Percentiles rank a stretch among this genome's conserved stretches.
Conservation (phyloP, 2,797 vertebrate species). For the Crenichthys baileyi region DNA sequence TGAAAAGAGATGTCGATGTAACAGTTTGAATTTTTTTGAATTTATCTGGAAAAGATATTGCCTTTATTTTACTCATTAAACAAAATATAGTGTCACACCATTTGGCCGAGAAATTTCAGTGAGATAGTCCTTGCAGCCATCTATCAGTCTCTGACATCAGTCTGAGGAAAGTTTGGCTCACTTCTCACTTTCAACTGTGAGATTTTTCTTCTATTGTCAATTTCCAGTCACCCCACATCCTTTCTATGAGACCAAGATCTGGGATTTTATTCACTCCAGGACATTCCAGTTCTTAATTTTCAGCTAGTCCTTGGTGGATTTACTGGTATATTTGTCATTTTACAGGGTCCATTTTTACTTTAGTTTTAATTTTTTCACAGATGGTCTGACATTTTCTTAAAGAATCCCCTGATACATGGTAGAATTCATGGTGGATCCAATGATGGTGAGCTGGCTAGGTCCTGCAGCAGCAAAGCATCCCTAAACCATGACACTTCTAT, state of each 20-base stretch:
- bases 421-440: neutral
- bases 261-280: neutral
- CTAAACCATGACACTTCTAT: neutral
- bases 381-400: too few relatives aligned
- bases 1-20: neutral
- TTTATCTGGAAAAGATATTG: too few relatives aligned
- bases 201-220: neutral
- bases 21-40: too few relatives aligned
- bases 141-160: neutral
- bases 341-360: neutral
- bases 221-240: neutral
- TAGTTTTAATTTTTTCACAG: neutral
- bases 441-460: neutral
- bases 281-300: neutral
- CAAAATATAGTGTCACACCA: neutral
- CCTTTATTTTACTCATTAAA: too few relatives aligned
- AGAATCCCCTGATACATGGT: too few relatives aligned
- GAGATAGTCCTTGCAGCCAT: neutral
- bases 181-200: neutral
- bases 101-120: neutral
- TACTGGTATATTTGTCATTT: neutral
- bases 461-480: neutral
- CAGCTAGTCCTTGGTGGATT: neutral
- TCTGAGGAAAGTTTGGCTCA: neutral
- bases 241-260: neutral